Evolutionary conservation across 2,797 vertebrate species (phyloP), one percentile per base, ranked within the genome.

Genomic region (Kryptolebias ocellatus): DNA sequence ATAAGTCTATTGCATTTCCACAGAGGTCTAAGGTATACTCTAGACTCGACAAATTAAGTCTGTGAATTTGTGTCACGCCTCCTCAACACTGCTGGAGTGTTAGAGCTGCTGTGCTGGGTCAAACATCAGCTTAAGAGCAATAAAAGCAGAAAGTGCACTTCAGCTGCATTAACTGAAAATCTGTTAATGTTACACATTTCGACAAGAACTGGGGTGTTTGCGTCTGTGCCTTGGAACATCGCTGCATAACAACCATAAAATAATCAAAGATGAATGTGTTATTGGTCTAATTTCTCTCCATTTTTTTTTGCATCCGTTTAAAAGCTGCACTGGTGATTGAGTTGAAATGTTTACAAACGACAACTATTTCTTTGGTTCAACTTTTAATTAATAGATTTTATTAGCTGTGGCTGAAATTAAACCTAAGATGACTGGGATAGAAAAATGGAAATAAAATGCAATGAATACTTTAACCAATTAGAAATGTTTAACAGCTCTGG

Each of bases 111-210:
- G 46, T 5, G 1, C 31, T 20, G 29, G 47, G 20, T 61, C 59
- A 24, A 37, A 20, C 49, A 37, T 50, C 29, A 31, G 59, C 59
- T 61, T 49, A 61, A 28, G 46, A 28, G 44, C 46, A 47, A 18
- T 61, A 37, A 61, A 61, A 49, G 18, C 18, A 50, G 14, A 31
- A 51, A 37, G 59, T 61, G 49, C 45, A 61, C 34, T 6, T 61
- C 46, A n/a, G 18, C 46, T 39, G 29, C 47, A 37, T 37, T 61
- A 51, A 24, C 59, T 20, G 10, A 46, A 14, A 47, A 39, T 37
- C 49, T 50, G 49, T 50, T 24, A 5, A 12, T 37, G n/a, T 47
- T 49, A 16, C 12, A 20, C 18, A 50, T 50, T 50, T 50, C 18
- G 24, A 42, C 39, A 42, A 12, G 11, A 4, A 42, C 39, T 42